These are phyloP conservation scores for Oryzias melastigma DNA, from an alignment of 2,113 vertebrate species.

Conservation along the genomic window DNA sequence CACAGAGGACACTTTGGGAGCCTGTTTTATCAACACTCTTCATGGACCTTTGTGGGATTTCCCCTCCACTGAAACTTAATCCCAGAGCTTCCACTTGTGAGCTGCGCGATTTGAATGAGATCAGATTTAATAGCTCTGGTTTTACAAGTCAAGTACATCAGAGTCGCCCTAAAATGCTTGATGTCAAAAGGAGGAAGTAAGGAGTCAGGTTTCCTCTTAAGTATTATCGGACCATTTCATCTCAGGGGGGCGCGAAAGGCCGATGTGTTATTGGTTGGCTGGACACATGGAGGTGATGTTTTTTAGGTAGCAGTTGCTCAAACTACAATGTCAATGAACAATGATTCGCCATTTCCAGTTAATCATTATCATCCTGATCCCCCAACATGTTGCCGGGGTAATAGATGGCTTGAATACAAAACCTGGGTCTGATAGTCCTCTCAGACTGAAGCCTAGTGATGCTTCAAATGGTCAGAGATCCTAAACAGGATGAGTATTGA, in stretches of 20 bases:
- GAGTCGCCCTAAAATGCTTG: slow-evolving; percentile 52
- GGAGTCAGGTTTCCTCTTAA: slow-evolving; percentile 30
- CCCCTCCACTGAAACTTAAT: slow-evolving; percentile 52
- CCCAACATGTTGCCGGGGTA: slow-evolving; percentile 48
- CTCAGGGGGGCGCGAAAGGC: slow-evolving; percentile 43
- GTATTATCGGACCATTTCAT: slow-evolving; percentile 18
- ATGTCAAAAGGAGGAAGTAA: slow-evolving; percentile 27
- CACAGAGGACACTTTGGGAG: slow-evolving; percentile 11
- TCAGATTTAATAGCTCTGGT: slow-evolving; percentile 47
- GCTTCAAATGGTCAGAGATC: slow-evolving; percentile 1
- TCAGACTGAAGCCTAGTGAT: not conserved
- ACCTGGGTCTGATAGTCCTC: slow-evolving; percentile 28
- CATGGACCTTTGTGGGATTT: slow-evolving; percentile 55
- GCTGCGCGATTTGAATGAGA: slow-evolving; percentile 68
- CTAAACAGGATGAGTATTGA: too few relatives aligned
- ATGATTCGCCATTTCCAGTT: slow-evolving; percentile 67
- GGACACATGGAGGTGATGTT: slow-evolving; percentile 49
- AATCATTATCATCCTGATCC: slow-evolving; percentile 56
- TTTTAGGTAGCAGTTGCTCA: slow-evolving; percentile 41
- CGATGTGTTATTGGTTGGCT: slow-evolving; percentile 15
- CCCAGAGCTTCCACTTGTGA: slow-evolving; percentile 42
- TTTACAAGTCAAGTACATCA: slow-evolving; percentile 63
- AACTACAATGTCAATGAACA: slow-evolving; percentile 60
- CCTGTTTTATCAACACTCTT: slow-evolving; percentile 46
- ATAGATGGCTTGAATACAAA: slow-evolving; percentile 48